phyloP scores from a whole-genome alignment of 2,888 invertebrate genomes.

The Dendrolimus pini region DNA sequence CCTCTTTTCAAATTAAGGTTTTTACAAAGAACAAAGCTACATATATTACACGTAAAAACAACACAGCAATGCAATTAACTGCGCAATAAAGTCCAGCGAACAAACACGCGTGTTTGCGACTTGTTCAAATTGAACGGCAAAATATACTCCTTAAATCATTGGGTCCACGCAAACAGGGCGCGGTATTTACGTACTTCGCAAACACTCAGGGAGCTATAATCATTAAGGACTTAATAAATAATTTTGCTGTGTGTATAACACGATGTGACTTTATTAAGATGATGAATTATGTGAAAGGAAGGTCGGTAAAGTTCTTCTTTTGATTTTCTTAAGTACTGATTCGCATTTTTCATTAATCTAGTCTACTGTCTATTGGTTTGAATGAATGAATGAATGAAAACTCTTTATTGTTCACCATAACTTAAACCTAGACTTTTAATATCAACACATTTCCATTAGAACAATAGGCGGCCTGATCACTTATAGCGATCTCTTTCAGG shows the following conservation, averaged over 20 bases:
- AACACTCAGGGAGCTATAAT: slow-evolving; percentile 22
- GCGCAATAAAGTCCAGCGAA: slow-evolving; percentile 29
- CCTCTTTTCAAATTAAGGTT: no score
- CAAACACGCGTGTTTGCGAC: slow-evolving; percentile 29
- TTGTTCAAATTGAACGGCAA: slow-evolving; percentile 40
- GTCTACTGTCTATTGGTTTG: no score
- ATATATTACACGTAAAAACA: slow-evolving; percentile 14
- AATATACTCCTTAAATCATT: slow-evolving; percentile 55
- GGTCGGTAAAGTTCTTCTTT: no score
- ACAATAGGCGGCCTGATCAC: no score
- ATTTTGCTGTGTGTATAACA: neutral
- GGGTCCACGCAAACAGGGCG: slow-evolving; percentile 39
- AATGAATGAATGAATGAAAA: no score
- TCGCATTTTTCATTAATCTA: no score
- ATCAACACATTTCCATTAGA: no score
- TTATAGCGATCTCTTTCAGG: no score
- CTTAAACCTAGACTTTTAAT: no score
- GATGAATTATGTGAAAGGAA: neutral
- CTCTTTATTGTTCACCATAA: no score
- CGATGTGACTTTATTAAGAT: neutral
- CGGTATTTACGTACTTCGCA: slow-evolving; percentile 18
- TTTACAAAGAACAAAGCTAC: neutral
- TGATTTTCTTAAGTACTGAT: no score
- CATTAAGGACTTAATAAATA: neutral
- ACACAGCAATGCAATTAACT: slow-evolving; percentile 33